These are phyloP conservation scores for Diplolepis rosae DNA, from an alignment of 2,888 invertebrate species.

Conservation along the genomic window DNA sequence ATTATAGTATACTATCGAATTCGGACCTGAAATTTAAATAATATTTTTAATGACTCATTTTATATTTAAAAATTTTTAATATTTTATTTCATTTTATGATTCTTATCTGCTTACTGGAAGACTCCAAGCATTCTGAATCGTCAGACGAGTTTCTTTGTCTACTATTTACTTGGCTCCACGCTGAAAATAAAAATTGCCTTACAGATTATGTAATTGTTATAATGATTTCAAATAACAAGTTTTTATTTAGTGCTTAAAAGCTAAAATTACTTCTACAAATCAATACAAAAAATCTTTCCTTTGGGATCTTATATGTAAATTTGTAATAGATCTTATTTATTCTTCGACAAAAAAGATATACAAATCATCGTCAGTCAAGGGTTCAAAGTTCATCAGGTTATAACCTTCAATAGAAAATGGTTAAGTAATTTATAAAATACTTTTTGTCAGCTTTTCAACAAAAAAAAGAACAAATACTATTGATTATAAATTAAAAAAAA, in stretches of 20 bases:
- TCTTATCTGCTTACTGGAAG: conserved; percentile 59
- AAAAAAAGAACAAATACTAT: no score
- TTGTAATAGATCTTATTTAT: conserved; percentile 6
- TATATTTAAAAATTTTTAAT: no score
- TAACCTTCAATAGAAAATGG: no score
- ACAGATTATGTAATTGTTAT: no score
- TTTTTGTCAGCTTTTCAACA: no score
- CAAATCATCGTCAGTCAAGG: conserved; percentile 15
- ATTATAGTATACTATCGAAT: conserved; percentile 81
- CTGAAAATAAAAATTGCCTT: conserved; percentile 72
- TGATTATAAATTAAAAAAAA: no score
- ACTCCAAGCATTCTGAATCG: conserved; percentile 73
- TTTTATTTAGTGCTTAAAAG: conserved; percentile 6
- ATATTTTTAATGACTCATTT: conserved; percentile 7
- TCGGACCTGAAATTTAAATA: conserved; percentile 54
- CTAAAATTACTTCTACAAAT: neutral
- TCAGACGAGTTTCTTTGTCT: conserved; percentile 77
- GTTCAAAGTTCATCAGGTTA: conserved; percentile 17
- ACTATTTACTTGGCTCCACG: conserved; percentile 80
- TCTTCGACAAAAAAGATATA: neutral
- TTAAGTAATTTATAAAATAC: no score
- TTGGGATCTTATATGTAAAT: neutral
- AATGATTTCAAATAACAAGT: conserved; percentile 17
- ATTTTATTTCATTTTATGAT: neutral
- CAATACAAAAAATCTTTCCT: neutral